A percentile compares a stretch with the other conserved stretches of the same genome.
Conservation (phyloP, 2,797 vertebrate species). For the Oreortyx pictus region DNA sequence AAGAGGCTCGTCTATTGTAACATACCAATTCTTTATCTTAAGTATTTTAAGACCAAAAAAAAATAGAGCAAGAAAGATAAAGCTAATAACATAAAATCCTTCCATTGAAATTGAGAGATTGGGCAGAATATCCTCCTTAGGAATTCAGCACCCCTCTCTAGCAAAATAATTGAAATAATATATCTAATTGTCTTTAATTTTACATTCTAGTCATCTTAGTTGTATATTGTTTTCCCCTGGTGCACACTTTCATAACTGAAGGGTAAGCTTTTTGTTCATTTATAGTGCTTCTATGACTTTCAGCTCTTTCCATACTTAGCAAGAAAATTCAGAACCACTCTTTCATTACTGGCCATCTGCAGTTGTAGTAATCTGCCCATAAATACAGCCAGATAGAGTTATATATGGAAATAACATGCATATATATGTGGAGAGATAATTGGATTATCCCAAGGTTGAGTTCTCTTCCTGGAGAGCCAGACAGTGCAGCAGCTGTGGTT, state of each 20-base stretch:
- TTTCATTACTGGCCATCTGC: constrained; percentile 32
- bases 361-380: not conserved
- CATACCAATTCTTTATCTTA: not conserved
- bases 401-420: constrained; percentile 20
- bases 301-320: not conserved
- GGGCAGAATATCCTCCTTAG: not conserved
- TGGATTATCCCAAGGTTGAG: constrained; percentile 32
- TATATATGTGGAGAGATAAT: not conserved
- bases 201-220: not conserved
- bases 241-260: not conserved
- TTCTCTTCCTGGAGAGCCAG: constrained; percentile 19
- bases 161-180: constrained; percentile 1
- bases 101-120: not conserved
- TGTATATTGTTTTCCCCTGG: constrained; percentile 10
- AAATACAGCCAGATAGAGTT: not conserved
- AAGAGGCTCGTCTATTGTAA: not conserved
- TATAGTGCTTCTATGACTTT: not conserved
- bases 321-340: not conserved
- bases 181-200: constrained; percentile 11
- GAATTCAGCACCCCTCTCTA: not conserved
- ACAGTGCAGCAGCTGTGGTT: not conserved
- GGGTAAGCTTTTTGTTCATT: constrained; percentile 28
- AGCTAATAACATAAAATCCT: not conserved
- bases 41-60: not conserved
- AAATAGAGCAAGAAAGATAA: not conserved